Percentiles rank a stretch among this genome's conserved stretches.
Conservation (phyloP, 2,113 vertebrate genomes). For the Rhadina sibilatrix region DNA sequence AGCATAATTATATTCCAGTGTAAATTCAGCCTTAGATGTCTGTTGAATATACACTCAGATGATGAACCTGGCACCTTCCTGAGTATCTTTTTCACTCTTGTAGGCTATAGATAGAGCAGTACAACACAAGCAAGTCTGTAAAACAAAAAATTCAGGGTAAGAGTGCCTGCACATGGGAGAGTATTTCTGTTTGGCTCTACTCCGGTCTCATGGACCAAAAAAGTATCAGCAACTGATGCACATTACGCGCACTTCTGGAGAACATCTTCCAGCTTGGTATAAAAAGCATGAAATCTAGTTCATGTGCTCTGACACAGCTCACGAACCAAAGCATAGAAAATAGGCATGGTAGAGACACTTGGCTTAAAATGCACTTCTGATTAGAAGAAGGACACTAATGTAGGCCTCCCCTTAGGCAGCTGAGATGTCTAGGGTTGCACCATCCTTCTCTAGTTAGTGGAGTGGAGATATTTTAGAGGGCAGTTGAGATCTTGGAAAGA, state of each 20-base stretch:
- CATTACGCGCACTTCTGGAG: not conserved
- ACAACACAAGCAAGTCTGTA: not conserved
- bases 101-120: not conserved
- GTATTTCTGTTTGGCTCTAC: not conserved
- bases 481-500: not conserved
- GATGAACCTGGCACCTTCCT: not conserved
- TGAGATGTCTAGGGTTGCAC: not conserved
- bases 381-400: not conserved
- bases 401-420: not conserved
- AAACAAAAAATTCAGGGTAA: not conserved
- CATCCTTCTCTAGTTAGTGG: not conserved
- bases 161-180: fast-evolving
- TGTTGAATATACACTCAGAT: not conserved
- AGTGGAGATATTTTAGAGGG: not conserved
- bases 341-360: not conserved
- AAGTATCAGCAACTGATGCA: not conserved
- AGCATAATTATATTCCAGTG: not conserved
- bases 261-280: not conserved
- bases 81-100: not conserved
- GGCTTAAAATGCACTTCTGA: not conserved
- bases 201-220: not conserved
- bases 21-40: not conserved
- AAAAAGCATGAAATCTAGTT: not conserved
- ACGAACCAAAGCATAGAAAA: not conserved
- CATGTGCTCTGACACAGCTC: not conserved